Evolutionary conservation across 2,888 invertebrate species (phyloP).

Genomic region (Mythimna vitellina): DNA sequence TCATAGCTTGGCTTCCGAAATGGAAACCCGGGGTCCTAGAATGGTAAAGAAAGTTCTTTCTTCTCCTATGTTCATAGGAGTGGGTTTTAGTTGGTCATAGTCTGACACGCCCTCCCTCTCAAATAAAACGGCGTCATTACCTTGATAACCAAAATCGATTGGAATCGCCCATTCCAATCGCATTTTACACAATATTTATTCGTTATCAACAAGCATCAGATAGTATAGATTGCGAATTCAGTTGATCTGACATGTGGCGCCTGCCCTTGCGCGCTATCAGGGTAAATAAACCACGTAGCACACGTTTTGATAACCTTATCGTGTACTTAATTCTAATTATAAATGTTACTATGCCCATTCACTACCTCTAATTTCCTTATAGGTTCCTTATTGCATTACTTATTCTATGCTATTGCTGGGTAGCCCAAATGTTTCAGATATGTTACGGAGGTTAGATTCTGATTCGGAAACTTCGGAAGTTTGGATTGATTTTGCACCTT

Average conservation of each 20-base stretch:
- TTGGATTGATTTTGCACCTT: too few species aligned
- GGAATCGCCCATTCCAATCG: constrained; percentile 18
- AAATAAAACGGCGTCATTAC: constrained; percentile 22
- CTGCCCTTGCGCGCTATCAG: constrained; percentile 32
- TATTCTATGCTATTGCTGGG: too few species aligned
- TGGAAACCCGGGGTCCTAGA: too few species aligned
- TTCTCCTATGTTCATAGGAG: too few species aligned
- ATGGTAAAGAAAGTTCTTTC: too few species aligned
- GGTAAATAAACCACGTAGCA: constrained; percentile 28
- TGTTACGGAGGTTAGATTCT: too few species aligned
- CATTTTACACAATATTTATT: constrained; percentile 40
- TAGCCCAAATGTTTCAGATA: background rate
- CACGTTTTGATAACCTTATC: constrained; percentile 53
- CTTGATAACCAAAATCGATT: constrained; percentile 23
- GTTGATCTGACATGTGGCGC: constrained; percentile 4
- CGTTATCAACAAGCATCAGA: constrained; percentile 28
- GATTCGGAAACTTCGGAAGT: too few species aligned
- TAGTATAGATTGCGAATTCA: constrained; percentile 6
- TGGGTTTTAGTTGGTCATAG: background rate
- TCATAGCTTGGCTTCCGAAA: too few species aligned
- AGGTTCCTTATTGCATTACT: background rate
- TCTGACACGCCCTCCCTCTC: background rate
- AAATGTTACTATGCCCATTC: constrained; percentile 30
- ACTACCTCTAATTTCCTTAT: constrained; percentile 17
- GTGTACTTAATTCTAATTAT: constrained; percentile 3